Percentiles rank a stretch among this genome's conserved stretches.
Evolutionary conservation across 2,797 vertebrate genomes (phyloP).

Genomic region (Gymnoscopelus microlampas): DNA sequence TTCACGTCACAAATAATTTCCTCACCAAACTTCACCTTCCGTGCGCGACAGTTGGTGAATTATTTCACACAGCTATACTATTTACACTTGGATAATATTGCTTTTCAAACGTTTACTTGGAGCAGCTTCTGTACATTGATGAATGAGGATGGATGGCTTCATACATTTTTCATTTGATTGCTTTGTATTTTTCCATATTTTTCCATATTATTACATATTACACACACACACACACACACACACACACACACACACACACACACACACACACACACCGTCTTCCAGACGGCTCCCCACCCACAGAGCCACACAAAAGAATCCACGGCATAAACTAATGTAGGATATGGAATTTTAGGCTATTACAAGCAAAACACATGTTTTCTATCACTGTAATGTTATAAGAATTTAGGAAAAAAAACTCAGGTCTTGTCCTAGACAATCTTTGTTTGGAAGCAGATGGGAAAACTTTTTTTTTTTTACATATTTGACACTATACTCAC

Average conservation of each 20-base stretch:
- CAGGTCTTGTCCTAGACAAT: too few relatives aligned
- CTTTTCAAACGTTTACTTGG: constrained; percentile 8
- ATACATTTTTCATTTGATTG: neutral
- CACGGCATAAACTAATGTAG: too few relatives aligned
- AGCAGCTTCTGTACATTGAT: constrained; percentile 9
- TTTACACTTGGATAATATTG: constrained; percentile 6
- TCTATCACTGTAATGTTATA: too few relatives aligned
- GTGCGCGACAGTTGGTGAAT: neutral
- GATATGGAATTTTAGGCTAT: too few relatives aligned
- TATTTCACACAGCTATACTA: constrained; percentile 12
- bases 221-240: neutral
- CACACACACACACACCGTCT: constrained; percentile 12
- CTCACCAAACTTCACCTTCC: neutral
- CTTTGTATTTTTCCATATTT: neutral
- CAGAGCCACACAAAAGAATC: neutral
- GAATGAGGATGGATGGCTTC: constrained; percentile 8
- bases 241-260: constrained; percentile 11
- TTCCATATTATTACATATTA: too few relatives aligned
- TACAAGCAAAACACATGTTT: too few relatives aligned
- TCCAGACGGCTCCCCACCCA: too few relatives aligned
- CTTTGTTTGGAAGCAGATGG: too few relatives aligned
- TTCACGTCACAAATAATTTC: neutral
- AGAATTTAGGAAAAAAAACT: too few relatives aligned
- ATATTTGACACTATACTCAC: too few relatives aligned
- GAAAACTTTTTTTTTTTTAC: too few relatives aligned